Percentiles rank a stretch among this genome's conserved stretches.
Conservation (phyloP, 1,140 invertebrate genomes). For the Patella vulgata region DNA sequence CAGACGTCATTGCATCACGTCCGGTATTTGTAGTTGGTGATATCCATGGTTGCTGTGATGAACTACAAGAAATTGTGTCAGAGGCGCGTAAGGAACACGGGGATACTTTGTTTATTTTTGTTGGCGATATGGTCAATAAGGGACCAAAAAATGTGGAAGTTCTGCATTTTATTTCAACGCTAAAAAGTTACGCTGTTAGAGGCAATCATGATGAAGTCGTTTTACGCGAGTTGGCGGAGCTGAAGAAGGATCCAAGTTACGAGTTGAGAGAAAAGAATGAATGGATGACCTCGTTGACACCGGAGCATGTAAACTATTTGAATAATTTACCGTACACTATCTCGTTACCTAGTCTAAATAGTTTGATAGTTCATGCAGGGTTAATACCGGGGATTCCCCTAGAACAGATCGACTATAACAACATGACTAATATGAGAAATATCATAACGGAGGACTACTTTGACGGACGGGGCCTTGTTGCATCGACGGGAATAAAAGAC, state of each 20-base stretch:
- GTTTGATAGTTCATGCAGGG: slow-evolving; percentile 65
- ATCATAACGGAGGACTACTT: slow-evolving; percentile 33
- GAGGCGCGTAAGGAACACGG: slow-evolving; percentile 22
- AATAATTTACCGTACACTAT: slow-evolving; percentile 63
- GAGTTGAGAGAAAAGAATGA: slow-evolving; percentile 41
- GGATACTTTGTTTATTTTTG: slow-evolving; percentile 57
- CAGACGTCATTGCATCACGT: slow-evolving; percentile 29
- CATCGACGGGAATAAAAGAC: slow-evolving; percentile 30
- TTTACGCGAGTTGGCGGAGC: slow-evolving; percentile 30
- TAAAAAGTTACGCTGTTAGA: slow-evolving; percentile 36
- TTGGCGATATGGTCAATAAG: slow-evolving; percentile 65
- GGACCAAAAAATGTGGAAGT: slow-evolving; percentile 60
- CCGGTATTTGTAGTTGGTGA: slow-evolving; percentile 65
- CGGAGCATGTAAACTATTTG: slow-evolving; percentile 55
- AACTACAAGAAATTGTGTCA: slow-evolving; percentile 53
- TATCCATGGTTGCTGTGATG: slow-evolving; percentile 65
- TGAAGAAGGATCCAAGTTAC: slow-evolving; percentile 34
- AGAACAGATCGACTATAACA: slow-evolving; percentile 41
- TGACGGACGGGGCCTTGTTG: slow-evolving; percentile 21
- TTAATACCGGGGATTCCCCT: slow-evolving; percentile 58
- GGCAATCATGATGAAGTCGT: slow-evolving; percentile 59
- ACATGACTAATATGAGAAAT: slow-evolving; percentile 64
- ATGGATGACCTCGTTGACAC: slow-evolving; percentile 54
- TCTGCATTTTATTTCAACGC: slow-evolving; percentile 32
- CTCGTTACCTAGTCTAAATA: slow-evolving; percentile 53